A percentile compares a stretch with the other conserved stretches of the same genome.
phyloP scores from a whole-genome alignment of 2,888 invertebrate genomes.

The Agrotis puta region DNA sequence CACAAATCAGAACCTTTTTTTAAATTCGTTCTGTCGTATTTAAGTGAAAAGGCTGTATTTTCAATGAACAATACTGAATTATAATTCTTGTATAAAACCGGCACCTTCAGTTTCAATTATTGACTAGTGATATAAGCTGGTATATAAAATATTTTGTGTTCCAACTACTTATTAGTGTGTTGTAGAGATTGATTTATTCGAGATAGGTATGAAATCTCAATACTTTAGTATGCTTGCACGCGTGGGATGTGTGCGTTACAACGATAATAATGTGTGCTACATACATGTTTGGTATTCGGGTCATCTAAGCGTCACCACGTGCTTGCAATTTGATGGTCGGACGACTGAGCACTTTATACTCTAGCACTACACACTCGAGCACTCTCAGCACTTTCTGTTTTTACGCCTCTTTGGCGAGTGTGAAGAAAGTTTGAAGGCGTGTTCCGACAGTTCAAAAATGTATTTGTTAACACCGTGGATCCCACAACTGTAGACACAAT shows the following conservation, averaged over 20 bases:
- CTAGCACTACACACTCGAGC: too few species aligned
- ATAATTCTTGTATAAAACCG: conserved; percentile 43
- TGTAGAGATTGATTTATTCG: conserved; percentile 43
- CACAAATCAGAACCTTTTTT: background rate
- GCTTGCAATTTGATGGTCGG: too few species aligned
- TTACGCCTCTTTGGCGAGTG: too few species aligned
- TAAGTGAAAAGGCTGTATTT: conserved; percentile 4
- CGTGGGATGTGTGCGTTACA: background rate
- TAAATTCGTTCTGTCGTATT: background rate
- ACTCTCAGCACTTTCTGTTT: too few species aligned
- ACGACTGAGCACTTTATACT: too few species aligned
- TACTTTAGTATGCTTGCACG: background rate
- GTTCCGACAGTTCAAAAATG: too few species aligned
- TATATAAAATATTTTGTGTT: conserved; percentile 31
- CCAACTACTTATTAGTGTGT: conserved; percentile 14
- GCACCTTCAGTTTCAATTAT: conserved; percentile 49
- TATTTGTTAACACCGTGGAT: too few species aligned
- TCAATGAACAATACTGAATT: conserved; percentile 53
- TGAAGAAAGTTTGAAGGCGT: too few species aligned
- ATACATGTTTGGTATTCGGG: too few species aligned
- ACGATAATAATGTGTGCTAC: too few species aligned
- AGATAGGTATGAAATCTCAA: conserved; percentile 26
- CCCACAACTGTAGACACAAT: too few species aligned
- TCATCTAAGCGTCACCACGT: too few species aligned
- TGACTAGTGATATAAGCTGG: conserved; percentile 56